Evolutionary conservation across 2,113 vertebrate species (phyloP).

Genomic region (Siniperca chuatsi): DNA sequence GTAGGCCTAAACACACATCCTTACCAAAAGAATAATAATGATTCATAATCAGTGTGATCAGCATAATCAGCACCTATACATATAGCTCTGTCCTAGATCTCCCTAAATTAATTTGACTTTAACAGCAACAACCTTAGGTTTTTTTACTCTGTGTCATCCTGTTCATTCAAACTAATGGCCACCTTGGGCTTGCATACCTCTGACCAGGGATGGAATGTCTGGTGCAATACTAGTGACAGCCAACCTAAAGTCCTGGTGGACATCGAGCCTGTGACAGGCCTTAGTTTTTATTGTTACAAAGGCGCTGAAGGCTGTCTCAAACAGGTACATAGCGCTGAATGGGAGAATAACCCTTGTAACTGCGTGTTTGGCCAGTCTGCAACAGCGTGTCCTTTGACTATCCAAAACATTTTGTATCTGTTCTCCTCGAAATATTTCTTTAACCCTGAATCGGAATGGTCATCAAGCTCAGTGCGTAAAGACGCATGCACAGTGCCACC

Average conservation of each 20-base stretch:
- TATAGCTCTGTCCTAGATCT: no score
- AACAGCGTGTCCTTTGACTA: background rate
- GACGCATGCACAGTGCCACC: background rate
- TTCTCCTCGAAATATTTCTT: background rate
- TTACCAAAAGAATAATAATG: no score
- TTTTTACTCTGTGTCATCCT: no score
- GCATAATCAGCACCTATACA: no score
- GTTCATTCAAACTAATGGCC: background rate
- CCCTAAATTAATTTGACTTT: no score
- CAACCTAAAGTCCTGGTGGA: background rate
- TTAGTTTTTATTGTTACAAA: background rate
- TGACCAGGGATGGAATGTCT: background rate
- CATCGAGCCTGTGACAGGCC: background rate
- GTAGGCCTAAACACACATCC: no score
- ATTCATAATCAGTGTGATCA: no score
- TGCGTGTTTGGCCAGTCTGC: background rate
- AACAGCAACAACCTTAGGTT: no score
- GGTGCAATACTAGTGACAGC: background rate
- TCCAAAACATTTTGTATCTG: background rate
- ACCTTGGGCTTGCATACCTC: background rate
- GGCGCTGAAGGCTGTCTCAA: background rate
- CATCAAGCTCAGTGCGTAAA: background rate
- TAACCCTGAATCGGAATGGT: background rate
- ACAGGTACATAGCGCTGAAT: background rate
- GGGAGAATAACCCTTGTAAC: background rate